These are phyloP conservation scores for Onychomys leucogaster DNA, from an alignment of 2,797 vertebrate species.

Conservation along the genomic window DNA sequence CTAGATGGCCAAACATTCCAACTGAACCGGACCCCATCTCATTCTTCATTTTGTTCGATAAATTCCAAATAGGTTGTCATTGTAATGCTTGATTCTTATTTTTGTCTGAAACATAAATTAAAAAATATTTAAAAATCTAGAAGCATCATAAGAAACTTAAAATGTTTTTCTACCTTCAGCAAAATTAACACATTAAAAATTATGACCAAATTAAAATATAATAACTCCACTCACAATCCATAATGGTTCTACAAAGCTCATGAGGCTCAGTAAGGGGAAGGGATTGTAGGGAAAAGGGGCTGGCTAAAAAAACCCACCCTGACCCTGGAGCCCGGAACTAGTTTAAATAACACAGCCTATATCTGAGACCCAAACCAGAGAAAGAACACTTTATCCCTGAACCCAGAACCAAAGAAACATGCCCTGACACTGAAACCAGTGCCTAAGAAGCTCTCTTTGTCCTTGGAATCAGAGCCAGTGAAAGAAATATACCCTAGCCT, in stretches of 20 bases:
- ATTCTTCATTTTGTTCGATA: constrained; percentile 97
- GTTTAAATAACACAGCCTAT: no score
- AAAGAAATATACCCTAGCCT: no score
- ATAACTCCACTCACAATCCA: neutral
- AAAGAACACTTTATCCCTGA: no score
- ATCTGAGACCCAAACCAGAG: no score
- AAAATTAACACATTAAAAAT: constrained; percentile 54
- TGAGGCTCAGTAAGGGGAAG: neutral
- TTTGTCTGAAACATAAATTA: constrained; percentile 83
- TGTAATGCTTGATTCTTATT: constrained; percentile 79
- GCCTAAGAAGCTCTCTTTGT: no score
- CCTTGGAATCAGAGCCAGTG: no score
- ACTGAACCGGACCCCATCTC: constrained; percentile 97
- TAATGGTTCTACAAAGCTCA: neutral
- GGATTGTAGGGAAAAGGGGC: neutral
- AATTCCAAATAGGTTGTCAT: constrained; percentile 99
- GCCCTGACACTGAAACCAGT: no score
- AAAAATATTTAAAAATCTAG: constrained; percentile 59
- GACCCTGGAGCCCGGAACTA: no score
- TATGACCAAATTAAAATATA: constrained; percentile 48
- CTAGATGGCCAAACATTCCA: constrained; percentile 99
- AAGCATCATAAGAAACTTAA: constrained; percentile 40
- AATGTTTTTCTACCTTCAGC: constrained; percentile 7
- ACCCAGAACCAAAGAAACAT: no score
- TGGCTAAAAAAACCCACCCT: no score